Conservation (phyloP, 2,888 invertebrate species). For the Epsilonema sp. region DNA sequence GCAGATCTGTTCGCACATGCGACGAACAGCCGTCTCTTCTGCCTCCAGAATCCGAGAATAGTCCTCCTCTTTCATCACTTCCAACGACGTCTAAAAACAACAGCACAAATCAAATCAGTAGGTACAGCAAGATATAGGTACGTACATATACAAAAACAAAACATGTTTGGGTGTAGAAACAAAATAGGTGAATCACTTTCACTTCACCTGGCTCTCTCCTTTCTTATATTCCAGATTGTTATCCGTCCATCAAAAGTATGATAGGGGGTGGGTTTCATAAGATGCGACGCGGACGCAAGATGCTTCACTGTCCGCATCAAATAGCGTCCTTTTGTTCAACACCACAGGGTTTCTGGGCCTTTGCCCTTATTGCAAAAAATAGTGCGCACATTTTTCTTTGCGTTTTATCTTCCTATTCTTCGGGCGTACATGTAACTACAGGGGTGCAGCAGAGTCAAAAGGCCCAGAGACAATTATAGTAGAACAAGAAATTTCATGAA, state of each 20-base stretch:
- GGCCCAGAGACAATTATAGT: too few species aligned
- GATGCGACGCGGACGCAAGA: constrained; percentile 82
- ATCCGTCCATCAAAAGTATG: constrained; percentile 70
- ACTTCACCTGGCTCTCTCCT: constrained; percentile 58
- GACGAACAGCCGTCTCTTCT: constrained; percentile 79
- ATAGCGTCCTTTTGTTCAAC: constrained; percentile 82
- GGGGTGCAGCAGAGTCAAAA: too few species aligned
- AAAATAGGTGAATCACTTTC: too few species aligned
- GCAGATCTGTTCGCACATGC: constrained; percentile 74
- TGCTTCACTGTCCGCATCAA: constrained; percentile 94
- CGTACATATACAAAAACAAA: too few species aligned
- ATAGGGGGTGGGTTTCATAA: constrained; percentile 93
- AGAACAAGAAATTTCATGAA: too few species aligned
- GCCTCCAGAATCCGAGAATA: constrained; percentile 80
- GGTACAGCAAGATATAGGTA: background rate
- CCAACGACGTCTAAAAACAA: constrained; percentile 41
- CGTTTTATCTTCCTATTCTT: constrained; percentile 79
- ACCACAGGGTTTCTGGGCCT: too few species aligned
- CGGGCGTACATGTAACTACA: constrained; percentile 74
- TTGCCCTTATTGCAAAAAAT: too few species aligned
- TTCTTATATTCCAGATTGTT: constrained; percentile 96
- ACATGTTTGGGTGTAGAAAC: too few species aligned
- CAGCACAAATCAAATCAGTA: background rate
- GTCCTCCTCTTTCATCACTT: constrained; percentile 78
- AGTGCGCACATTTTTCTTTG: too few species aligned